A percentile compares a stretch with the other conserved stretches of the same genome.
These are phyloP conservation scores for Panopea generosa DNA, from an alignment of 2,888 invertebrate species.

Conservation along the genomic window DNA sequence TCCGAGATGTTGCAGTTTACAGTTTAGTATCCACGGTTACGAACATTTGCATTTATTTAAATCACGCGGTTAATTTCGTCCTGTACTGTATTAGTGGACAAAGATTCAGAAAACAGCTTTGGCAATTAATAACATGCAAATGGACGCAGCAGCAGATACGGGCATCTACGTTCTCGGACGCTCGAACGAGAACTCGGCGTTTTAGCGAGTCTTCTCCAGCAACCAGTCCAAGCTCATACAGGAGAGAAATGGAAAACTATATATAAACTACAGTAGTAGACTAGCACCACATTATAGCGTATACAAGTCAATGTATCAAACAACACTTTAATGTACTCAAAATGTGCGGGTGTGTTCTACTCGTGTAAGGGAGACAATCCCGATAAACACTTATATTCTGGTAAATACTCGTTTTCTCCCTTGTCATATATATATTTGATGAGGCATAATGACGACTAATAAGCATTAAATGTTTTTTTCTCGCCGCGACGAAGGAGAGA, in stretches of 20 bases:
- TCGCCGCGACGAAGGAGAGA: no score
- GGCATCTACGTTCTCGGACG: conserved; percentile 19
- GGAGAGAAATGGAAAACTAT: conserved; percentile 15
- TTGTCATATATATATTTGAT: no score
- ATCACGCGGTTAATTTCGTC: conserved; percentile 80
- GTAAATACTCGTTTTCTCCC: no score
- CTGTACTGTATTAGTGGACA: conserved; percentile 79
- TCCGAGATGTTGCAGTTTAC: conserved; percentile 65
- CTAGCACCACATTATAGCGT: no score
- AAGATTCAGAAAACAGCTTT: conserved; percentile 74
- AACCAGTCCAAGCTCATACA: conserved; percentile 15
- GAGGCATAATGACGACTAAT: no score
- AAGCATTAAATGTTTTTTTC: no score
- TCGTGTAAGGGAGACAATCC: no score
- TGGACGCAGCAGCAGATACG: conserved; percentile 12
- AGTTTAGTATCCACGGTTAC: conserved; percentile 66
- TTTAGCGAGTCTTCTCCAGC: conserved; percentile 29
- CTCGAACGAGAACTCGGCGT: conserved; percentile 14
- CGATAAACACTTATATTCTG: no score
- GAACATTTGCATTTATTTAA: conserved; percentile 74
- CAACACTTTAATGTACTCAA: no score
- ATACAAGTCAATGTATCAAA: no score
- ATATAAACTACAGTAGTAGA: no score
- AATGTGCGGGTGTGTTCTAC: no score
- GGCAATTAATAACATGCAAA: conserved; percentile 33